A percentile compares a stretch with the other conserved stretches of the same genome.
Evolutionary conservation across 2,113 vertebrate species (phyloP).

Genomic region (Zosterops pallidus): DNA sequence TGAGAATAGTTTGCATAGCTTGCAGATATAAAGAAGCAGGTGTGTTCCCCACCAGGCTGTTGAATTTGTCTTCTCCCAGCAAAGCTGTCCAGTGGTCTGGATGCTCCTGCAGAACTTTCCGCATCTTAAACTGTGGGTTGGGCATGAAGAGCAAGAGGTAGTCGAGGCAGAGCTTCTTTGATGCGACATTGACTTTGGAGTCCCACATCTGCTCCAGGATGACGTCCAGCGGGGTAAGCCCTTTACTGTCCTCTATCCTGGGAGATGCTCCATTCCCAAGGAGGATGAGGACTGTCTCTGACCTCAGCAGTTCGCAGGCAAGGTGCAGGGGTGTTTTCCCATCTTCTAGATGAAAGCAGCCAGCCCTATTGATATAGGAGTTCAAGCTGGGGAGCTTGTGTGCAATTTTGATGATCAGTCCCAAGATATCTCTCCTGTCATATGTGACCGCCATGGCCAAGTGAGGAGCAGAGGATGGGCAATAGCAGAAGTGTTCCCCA

Average conservation of each 20-base stretch:
- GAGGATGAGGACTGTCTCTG: constrained; percentile 80
- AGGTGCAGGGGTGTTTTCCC: constrained; percentile 84
- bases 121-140: constrained; percentile 77
- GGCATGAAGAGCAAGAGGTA: constrained; percentile 86
- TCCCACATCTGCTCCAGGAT: constrained; percentile 81
- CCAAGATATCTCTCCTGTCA: constrained; percentile 82
- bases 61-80: constrained; percentile 81
- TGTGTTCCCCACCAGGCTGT: constrained; percentile 77
- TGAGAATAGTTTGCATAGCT: constrained; percentile 83
- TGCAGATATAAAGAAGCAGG: constrained; percentile 82
- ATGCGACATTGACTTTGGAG: constrained; percentile 68
- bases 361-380: constrained; percentile 75
- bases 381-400: constrained; percentile 73
- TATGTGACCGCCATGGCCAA: constrained; percentile 86
- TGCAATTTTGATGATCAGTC: constrained; percentile 82
- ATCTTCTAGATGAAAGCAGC: constrained; percentile 79
- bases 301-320: constrained; percentile 83
- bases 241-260: constrained; percentile 76
- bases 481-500: constrained; percentile 84
- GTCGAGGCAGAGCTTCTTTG: constrained; percentile 81
- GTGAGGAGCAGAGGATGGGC: constrained; percentile 82
- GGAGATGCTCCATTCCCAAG: constrained; percentile 85
- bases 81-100: constrained; percentile 76
- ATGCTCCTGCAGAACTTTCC: constrained; percentile 72
- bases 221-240: constrained; percentile 83